Base-by-base conservation (phyloP, 1,140 invertebrate species). In the Drosophila rhopaloa region DNA sequence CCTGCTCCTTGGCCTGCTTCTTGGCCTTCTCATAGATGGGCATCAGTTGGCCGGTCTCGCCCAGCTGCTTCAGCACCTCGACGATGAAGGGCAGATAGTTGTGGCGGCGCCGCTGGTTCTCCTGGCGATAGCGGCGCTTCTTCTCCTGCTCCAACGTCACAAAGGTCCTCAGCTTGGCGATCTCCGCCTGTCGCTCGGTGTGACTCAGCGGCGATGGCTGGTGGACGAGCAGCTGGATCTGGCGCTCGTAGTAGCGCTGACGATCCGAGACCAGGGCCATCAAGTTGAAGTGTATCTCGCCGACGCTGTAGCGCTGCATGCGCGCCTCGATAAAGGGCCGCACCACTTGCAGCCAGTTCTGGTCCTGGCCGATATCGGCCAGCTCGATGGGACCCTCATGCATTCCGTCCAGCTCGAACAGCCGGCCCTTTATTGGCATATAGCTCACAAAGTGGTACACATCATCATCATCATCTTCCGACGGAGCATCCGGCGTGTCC, bases 51-150 rank as follows among this genome's bases (percentile, higher is more conserved):
- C 97, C 97, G 92, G 98, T 96, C 92, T 97, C 96, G 0, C 98
- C 98, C 56, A 99, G 93, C 78, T 98, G 95, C 93, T 99, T 99
- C 16, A 99, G 93, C 54, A 99, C 94, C 93, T 99, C 98, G 83
- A 99, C 96, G 60, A 99, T 99, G 60, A 99, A 96, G 1, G 99
- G 98, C 55, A 99, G 93, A 93, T 99, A 99, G 93, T 99, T 99
- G 92, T 99, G 99, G 90, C 97, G 97, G 41, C 98, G 94, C 35
- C 98, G 94, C 27, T 97, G 95, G 93, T 99, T 99, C 93, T 99
- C 99, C 44, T 96, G 94, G 43, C 79, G 77, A 92, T 98, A 98
- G 76, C 95, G 94, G 55, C 95, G 94, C 76, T 95, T 95, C 93
- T 99, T 99, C 32, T 94, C 94, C 43, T 97, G 95, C 93, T 99